Conservation (phyloP, 2,797 vertebrate species). For the Serranus cabrilla region DNA sequence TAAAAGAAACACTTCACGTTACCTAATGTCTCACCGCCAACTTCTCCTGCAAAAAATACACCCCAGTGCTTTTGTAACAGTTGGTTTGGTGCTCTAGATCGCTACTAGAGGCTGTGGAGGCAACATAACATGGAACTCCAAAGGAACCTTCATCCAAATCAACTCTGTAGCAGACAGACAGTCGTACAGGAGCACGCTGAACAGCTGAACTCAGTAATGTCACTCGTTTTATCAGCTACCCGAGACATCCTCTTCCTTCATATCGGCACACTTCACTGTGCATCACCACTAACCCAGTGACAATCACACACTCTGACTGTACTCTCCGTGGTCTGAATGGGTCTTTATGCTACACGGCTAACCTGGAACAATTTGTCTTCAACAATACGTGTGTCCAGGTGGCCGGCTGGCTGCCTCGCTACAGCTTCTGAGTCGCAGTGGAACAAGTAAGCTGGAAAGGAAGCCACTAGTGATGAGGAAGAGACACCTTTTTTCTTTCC, state of each 20-base stretch:
- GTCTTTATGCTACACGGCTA: slow-evolving; percentile 47
- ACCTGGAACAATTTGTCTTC: slow-evolving; percentile 41
- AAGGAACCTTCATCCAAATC: slow-evolving; percentile 45
- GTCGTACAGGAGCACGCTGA: slow-evolving; percentile 20
- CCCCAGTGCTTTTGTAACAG: slow-evolving; percentile 65
- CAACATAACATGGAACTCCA: slow-evolving; percentile 32
- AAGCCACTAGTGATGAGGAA: slow-evolving; percentile 21
- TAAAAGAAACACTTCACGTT: slow-evolving; percentile 34
- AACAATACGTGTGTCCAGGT: slow-evolving; percentile 26
- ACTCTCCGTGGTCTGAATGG: slow-evolving; percentile 53
- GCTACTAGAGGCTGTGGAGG: slow-evolving; percentile 29
- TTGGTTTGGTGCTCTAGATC: slow-evolving; percentile 47
- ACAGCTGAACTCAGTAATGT: slow-evolving; percentile 29
- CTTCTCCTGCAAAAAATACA: slow-evolving; percentile 59
- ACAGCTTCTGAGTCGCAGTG: slow-evolving; percentile 30
- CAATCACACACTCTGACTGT: slow-evolving; percentile 76
- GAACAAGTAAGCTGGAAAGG: slow-evolving; percentile 35
- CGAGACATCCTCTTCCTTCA: slow-evolving; percentile 34
- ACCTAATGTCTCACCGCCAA: slow-evolving; percentile 30
- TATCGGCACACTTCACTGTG: slow-evolving; percentile 52
- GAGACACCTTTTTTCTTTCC: neutral
- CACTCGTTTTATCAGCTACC: slow-evolving; percentile 23
- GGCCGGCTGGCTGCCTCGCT: slow-evolving; percentile 38
- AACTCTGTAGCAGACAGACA: slow-evolving; percentile 25
- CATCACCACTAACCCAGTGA: slow-evolving; percentile 63